Base-by-base conservation (phyloP, 2,113 vertebrate species). In the Thamnaconus septentrionalis region DNA sequence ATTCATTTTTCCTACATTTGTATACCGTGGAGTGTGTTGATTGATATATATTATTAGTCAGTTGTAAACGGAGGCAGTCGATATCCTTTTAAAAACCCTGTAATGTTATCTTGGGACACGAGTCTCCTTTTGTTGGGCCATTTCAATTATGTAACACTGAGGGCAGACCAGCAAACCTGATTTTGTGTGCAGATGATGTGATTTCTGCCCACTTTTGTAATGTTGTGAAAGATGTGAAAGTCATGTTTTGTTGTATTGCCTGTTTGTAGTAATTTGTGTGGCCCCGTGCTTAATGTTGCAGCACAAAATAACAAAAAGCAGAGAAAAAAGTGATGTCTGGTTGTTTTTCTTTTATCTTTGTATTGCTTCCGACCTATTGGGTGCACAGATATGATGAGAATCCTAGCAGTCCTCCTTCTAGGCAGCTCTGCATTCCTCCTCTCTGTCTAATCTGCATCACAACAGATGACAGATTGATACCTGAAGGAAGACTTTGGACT, bases 141-240 rank as follows among this genome's bases (percentile, higher is more conserved):
- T 65, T 85, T 90, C 71, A 90, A 90, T 89, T 86, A 86, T 88
- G 83, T 83, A 91, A 69, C 60, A 83, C 66, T 59, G 69, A 72
- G 52, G 72, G 68, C 48, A 69, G 72, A 75, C 69, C 66, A 71
- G 61, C 67, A 78, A 64, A 77, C 72, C 57, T 81, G 75, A 52
- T 66, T 56, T 41, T n/a, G 52, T 62, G 64, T 61, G 72, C 87
- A 70, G 63, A 82, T 88, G 68, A 71, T 56, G 61, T 57, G 69
- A 78, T 78, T 65, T 69, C 75, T 64, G 80, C 59, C 47, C 61
- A 12, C 44, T 75, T 64, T 44, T 31, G 2, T 31, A 64, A 73
- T 64, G 66, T 73, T 45, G 44, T 45, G 5, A 67, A 63, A 76
- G 76, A 79, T 62, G 73, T 59, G 11, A 57, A 62, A 41, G 64